These are phyloP conservation scores for Coracopsis vasa DNA, from an alignment of 2,113 vertebrate genomes.

Conservation along the genomic window DNA sequence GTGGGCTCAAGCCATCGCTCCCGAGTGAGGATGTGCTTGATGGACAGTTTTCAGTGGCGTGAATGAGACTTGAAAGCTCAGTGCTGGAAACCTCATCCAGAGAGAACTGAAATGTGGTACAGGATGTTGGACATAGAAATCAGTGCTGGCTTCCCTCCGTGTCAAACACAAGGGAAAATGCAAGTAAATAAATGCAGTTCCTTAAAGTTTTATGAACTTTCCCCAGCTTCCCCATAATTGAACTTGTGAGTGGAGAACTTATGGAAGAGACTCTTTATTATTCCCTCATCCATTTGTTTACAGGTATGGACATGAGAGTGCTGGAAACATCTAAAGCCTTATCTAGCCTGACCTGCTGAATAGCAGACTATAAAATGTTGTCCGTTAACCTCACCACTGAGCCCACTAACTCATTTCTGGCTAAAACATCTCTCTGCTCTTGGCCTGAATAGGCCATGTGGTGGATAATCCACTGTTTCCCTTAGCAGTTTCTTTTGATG, in stretches of 20 bases:
- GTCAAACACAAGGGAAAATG: not conserved
- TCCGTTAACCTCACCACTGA: not conserved
- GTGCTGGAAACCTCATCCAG: not conserved
- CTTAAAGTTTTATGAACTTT: not conserved
- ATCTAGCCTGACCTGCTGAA: not conserved
- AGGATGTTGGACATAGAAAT: not conserved
- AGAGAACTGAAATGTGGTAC: not conserved
- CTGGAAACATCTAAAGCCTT: not conserved
- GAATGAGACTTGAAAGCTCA: not conserved
- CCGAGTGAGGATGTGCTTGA: rapidly evolving
- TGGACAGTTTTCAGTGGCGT: not conserved
- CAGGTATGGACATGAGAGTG: not conserved
- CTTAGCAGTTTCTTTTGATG: not conserved
- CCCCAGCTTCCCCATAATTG: not conserved
- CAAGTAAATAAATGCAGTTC: not conserved
- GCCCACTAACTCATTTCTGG: not conserved
- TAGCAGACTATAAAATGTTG: not conserved
- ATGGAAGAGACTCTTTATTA: not conserved
- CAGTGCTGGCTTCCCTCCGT: not conserved
- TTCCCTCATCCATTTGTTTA: not conserved
- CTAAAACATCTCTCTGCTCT: not conserved
- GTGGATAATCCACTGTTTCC: not conserved
- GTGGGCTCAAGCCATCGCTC: not conserved
- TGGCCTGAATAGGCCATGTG: not conserved
- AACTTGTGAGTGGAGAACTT: not conserved